A percentile compares a stretch with the other conserved stretches of the same genome.
These are phyloP conservation scores for Eubucco bourcierii DNA, from an alignment of 2,113 vertebrate genomes.

Conservation along the genomic window DNA sequence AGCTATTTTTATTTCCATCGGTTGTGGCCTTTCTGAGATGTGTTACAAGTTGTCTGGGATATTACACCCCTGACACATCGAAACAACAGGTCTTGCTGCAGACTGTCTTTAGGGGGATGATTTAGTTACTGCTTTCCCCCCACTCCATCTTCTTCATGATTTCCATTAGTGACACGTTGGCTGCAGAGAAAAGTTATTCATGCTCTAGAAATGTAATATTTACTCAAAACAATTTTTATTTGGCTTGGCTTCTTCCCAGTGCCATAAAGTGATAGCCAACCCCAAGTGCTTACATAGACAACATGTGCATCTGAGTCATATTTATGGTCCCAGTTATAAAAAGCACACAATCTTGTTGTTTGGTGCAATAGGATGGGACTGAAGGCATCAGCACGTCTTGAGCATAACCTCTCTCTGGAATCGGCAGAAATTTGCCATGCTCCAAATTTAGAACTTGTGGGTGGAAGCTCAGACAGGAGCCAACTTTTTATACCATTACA, in stretches of 20 bases:
- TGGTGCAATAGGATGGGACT: conserved; percentile 56
- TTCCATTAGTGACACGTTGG: conserved; percentile 67
- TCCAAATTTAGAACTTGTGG: conserved; percentile 79
- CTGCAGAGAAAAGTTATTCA: conserved; percentile 70
- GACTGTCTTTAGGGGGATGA: conserved; percentile 47
- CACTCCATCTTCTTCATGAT: conserved; percentile 57
- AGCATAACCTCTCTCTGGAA: conserved; percentile 61
- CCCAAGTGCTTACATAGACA: conserved; percentile 63
- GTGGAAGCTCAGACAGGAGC: conserved; percentile 63
- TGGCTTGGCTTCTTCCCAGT: conserved; percentile 71
- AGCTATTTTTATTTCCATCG: conserved; percentile 52
- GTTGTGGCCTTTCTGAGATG: conserved; percentile 33
- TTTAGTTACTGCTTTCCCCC: conserved; percentile 57
- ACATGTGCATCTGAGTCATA: conserved; percentile 71
- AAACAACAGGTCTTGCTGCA: conserved; percentile 57
- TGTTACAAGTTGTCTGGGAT: conserved; percentile 44
- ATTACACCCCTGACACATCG: conserved; percentile 53
- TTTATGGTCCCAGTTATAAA: conserved; percentile 64
- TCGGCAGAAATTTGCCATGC: conserved; percentile 70
- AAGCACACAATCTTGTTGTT: conserved; percentile 47
- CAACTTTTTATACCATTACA: conserved; percentile 76
- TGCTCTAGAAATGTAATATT: conserved; percentile 74
- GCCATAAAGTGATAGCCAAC: conserved; percentile 70
- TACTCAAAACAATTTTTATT: conserved; percentile 76
- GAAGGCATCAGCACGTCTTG: conserved; percentile 59